These are phyloP conservation scores for Zaprionus taronus DNA, from an alignment of 1,140 invertebrate species.

Conservation along the genomic window DNA sequence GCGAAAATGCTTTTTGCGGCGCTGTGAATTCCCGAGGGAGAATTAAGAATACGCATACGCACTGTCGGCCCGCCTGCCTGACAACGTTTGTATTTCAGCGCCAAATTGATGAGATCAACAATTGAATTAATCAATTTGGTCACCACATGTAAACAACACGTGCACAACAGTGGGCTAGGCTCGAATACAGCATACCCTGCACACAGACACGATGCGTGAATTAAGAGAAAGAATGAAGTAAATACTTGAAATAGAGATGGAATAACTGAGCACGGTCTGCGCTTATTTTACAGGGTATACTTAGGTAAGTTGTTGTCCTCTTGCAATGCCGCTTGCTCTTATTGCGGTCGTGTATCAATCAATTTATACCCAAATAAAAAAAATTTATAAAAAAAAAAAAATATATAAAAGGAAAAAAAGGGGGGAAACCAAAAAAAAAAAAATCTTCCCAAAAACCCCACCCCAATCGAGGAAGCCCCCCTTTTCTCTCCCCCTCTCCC, in stretches of 20 bases:
- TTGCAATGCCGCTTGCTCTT: neutral
- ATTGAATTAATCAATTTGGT: slow-evolving; percentile 64
- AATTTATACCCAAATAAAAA: no score
- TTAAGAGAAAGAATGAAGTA: no score
- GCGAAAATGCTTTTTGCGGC: neutral
- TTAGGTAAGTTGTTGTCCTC: no score
- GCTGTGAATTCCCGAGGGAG: neutral
- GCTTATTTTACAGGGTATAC: slow-evolving; percentile 3
- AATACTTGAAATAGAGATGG: no score
- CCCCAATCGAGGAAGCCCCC: no score
- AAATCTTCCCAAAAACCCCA: no score
- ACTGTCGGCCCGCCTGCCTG: slow-evolving; percentile 10
- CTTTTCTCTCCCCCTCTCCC: no score
- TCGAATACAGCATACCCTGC: neutral
- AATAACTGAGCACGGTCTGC: no score
- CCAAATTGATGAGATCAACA: slow-evolving; percentile 55
- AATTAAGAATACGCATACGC: slow-evolving; percentile 30
- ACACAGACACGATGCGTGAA: no score
- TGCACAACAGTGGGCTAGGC: neutral
- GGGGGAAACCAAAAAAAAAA: no score
- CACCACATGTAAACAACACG: neutral
- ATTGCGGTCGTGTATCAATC: slow-evolving; percentile 48
- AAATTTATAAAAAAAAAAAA: no score
- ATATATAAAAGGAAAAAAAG: no score
- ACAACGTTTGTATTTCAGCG: neutral